A percentile compares a stretch with the other conserved stretches of the same genome.
Conservation (phyloP, 35 echinoderm and acorn worm species). For the Diadema setosum region DNA sequence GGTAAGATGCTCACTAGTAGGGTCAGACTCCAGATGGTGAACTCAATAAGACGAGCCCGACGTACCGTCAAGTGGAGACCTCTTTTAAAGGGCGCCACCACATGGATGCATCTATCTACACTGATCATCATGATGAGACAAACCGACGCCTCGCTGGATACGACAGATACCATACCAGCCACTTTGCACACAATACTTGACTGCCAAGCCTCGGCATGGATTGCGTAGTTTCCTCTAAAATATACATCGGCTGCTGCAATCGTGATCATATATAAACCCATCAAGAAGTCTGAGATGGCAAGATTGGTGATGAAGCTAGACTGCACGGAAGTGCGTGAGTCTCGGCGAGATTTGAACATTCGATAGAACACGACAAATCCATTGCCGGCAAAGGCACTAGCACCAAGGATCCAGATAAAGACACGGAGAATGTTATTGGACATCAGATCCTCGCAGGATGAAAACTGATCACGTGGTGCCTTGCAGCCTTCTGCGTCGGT, state of each 20-base stretch:
- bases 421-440: constrained; percentile 11
- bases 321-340: background rate
- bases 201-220: constrained; percentile 17
- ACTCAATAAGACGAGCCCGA: background rate
- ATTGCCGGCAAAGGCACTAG: constrained; percentile 48
- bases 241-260: constrained; percentile 39
- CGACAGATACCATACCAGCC: constrained; percentile 18
- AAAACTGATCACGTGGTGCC: constrained; percentile 5
- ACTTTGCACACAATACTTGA: constrained; percentile 30
- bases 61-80: background rate
- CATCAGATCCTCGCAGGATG: constrained; percentile 46
- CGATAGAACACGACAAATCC: constrained; percentile 23
- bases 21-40: background rate
- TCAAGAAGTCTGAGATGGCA: constrained; percentile 48
- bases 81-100: constrained; percentile 33
- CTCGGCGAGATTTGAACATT: background rate
- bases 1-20: constrained; percentile 18
- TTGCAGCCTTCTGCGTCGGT: background rate
- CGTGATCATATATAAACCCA: constrained; percentile 60
- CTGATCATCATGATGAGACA: constrained; percentile 40
- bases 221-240: constrained; percentile 36
- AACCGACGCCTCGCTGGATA: constrained; percentile 73
- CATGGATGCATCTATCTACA: constrained; percentile 40
- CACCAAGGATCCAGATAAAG: constrained; percentile 47
- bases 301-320: constrained; percentile 34